Evolutionary conservation across 2,888 invertebrate genomes (phyloP).

Genomic region (Strigamia crassipes): DNA sequence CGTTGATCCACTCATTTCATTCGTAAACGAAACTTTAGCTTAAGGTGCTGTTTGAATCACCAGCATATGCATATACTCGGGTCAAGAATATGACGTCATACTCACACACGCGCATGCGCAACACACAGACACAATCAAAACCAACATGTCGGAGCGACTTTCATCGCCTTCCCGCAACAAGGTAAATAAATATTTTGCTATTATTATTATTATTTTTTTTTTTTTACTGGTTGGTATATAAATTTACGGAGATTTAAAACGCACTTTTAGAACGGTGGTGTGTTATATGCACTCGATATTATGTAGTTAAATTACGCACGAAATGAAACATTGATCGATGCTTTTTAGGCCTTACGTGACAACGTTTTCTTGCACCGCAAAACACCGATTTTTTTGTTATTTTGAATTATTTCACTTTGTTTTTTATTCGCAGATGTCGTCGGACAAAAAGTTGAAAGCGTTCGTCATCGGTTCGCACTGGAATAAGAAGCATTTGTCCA

Average conservation of each 20-base stretch:
- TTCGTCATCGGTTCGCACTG: slow-evolving; percentile 69
- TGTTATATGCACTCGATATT: too few species aligned
- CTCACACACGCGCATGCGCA: not conserved
- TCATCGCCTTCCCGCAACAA: not conserved
- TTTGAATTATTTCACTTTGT: not conserved
- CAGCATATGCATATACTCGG: not conserved
- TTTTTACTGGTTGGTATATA: not conserved
- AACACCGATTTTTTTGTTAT: not conserved
- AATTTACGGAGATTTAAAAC: too few species aligned
- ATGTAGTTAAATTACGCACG: not conserved
- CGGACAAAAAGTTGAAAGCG: slow-evolving; percentile 65
- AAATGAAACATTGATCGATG: not conserved
- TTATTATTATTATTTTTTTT: not conserved
- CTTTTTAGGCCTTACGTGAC: slow-evolving; percentile 40
- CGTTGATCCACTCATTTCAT: not conserved
- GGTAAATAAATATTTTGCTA: not conserved
- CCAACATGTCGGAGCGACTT: not conserved
- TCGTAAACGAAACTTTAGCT: not conserved
- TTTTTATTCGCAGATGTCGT: slow-evolving; percentile 19
- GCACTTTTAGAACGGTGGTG: too few species aligned
- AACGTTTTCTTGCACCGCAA: not conserved
- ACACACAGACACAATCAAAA: not conserved
- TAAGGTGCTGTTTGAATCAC: not conserved
- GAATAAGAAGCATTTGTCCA: slow-evolving; percentile 63
- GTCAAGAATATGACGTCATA: not conserved